Base-by-base conservation (phyloP, 2,113 vertebrate species). In the Podarcis raffonei region DNA sequence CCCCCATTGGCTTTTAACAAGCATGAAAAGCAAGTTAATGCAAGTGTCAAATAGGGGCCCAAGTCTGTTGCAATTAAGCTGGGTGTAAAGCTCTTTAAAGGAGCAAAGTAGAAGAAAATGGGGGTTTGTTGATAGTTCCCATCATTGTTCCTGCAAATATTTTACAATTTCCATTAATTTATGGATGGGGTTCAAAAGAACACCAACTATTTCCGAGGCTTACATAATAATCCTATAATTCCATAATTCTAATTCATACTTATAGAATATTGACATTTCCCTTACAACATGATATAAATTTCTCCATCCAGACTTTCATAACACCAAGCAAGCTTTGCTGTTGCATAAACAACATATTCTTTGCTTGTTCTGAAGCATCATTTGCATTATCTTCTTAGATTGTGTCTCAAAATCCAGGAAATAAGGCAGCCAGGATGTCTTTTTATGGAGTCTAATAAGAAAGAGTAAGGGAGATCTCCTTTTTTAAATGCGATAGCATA, bases 181-280 rank as follows among this genome's bases (percentile, higher is more conserved):
- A 32, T 48, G 4, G 87, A 2, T 8, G 16, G 32, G 72, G 22
- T 57, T 8, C 23, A 71, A 71, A 65, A 85, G 13, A 81, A 18
- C 65, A 2, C 18, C 80, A 77, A 22, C 69, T 83, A 0, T 90
- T 30, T 20, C 20, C 82, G n/a, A 62, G 35, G 2, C 39, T 5
- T 89, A 84, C 7, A 87, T 86, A 53, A 69, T 68, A 22, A 66
- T 27, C 59, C 30, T 2, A 83, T 69, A 77, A 53, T 83, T 77
- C 39, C 65, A 23, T 69, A 81, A 76, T 77, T 76, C 81, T 83
- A 88, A 84, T 3, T 83, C 0, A 0, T 69, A 72, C 81, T 84
- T 76, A 39, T 5, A 71, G 11, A 22, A 90, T 86, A 69, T 80
- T 89, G 78, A 93, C 89, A 87, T 6, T 27, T 85, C 4, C 39